phyloP scores from a whole-genome alignment of 2,113 vertebrate species.

The Leucoraja erinaceus region DNA sequence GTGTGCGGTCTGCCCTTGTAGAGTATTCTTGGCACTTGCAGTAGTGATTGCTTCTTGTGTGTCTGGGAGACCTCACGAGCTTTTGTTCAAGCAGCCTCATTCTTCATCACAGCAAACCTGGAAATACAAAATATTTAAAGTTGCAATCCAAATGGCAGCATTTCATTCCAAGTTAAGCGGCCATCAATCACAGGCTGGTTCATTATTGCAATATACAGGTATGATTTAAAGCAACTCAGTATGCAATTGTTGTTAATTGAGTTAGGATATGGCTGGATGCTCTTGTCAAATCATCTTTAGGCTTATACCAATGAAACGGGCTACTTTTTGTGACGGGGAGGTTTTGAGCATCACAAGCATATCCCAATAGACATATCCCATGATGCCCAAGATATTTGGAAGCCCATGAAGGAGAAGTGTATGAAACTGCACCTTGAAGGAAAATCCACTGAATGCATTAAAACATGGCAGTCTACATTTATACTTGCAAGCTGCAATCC shows the following conservation, averaged over 20 bases:
- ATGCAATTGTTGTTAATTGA: neutral
- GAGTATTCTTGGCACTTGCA: slow-evolving; percentile 62
- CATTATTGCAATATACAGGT: neutral
- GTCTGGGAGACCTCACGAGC: slow-evolving; percentile 47
- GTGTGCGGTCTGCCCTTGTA: slow-evolving; percentile 58
- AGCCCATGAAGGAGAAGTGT: neutral
- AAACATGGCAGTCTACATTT: neutral
- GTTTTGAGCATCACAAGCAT: neutral
- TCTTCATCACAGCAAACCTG: slow-evolving; percentile 98
- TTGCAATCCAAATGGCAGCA: neutral
- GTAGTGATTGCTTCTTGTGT: slow-evolving; percentile 73
- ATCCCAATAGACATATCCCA: neutral
- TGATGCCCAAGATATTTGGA: neutral
- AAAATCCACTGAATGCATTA: neutral
- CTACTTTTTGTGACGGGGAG: no score
- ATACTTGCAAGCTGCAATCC: neutral
- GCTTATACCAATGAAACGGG: neutral
- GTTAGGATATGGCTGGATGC: neutral
- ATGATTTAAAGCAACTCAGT: neutral
- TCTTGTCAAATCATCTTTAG: neutral
- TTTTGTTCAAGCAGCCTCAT: slow-evolving; percentile 55
- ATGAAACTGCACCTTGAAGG: neutral
- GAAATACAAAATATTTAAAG: neutral
- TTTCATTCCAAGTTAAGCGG: slow-evolving; percentile 17
- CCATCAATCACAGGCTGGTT: neutral